Conservation (phyloP, 2,888 invertebrate genomes). For the Cheilosia impressa region DNA sequence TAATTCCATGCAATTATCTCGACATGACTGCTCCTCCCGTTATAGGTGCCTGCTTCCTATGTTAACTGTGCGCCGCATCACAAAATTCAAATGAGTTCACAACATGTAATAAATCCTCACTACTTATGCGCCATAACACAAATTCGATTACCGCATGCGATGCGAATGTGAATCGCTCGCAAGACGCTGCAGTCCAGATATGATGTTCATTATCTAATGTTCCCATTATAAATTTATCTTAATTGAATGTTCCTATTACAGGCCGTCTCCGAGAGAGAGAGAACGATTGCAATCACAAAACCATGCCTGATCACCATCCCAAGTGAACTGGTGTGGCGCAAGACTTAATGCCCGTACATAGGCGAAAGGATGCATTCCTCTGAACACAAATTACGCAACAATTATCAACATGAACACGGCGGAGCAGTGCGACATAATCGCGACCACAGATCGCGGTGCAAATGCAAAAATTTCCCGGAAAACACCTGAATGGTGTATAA, state of each 20-base stretch:
- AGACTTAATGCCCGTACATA: neutral
- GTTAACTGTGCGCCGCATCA: slow-evolving; percentile 17
- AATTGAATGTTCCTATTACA: slow-evolving; percentile 73
- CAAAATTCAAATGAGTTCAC: slow-evolving; percentile 51
- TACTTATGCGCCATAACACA: slow-evolving; percentile 1
- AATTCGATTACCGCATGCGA: slow-evolving; percentile 46
- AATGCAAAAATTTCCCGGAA: slow-evolving; percentile 71
- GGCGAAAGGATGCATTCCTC: slow-evolving; percentile 48
- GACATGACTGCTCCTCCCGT: slow-evolving; percentile 27
- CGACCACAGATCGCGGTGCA: slow-evolving; percentile 51
- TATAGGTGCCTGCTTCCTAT: slow-evolving; percentile 19
- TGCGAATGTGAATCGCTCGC: slow-evolving; percentile 22
- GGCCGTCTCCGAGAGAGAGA: neutral
- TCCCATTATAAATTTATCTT: slow-evolving; percentile 70
- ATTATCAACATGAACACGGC: slow-evolving; percentile 72
- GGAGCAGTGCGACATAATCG: slow-evolving; percentile 63
- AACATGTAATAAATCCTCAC: slow-evolving; percentile 11
- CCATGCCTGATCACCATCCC: slow-evolving; percentile 62
- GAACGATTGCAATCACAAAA: slow-evolving; percentile 57
- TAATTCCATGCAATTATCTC: slow-evolving; percentile 21
- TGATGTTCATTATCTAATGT: slow-evolving; percentile 70
- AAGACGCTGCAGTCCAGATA: slow-evolving; percentile 44
- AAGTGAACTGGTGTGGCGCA: neutral
- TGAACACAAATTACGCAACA: slow-evolving; percentile 73
- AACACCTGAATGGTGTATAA: slow-evolving; percentile 62